These are phyloP conservation scores for Ailurus styani DNA, from an alignment of 2,113 vertebrate species.

Conservation along the genomic window DNA sequence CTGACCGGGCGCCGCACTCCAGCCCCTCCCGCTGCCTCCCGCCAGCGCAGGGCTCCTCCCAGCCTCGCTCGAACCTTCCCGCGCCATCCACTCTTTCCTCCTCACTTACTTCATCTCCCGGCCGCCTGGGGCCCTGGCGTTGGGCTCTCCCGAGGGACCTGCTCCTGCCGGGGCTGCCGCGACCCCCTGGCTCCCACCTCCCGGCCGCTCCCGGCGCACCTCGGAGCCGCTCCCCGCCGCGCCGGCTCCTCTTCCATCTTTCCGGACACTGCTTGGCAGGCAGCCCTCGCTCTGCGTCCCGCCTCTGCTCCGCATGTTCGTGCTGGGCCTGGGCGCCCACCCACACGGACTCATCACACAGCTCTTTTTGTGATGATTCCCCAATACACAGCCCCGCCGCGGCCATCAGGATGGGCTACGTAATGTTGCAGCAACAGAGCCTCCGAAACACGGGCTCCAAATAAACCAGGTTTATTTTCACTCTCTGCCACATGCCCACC, in stretches of 20 bases:
- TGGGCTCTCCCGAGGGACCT: not conserved
- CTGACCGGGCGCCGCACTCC: not conserved
- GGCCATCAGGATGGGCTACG: not conserved
- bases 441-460: not conserved
- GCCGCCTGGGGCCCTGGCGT: fast-evolving
- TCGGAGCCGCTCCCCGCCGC: not conserved
- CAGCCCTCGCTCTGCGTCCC: not conserved
- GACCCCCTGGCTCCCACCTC: not conserved
- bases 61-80: not conserved
- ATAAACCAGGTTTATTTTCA: not conserved
- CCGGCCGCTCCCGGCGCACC: not conserved
- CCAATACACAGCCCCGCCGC: not conserved
- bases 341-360: not conserved
- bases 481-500: not conserved
- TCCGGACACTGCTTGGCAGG: not conserved
- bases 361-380: not conserved
- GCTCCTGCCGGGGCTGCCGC: not conserved
- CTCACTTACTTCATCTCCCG: not conserved
- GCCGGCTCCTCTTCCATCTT: not conserved
- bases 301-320: not conserved
- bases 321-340: not conserved
- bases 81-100: fast-evolving
- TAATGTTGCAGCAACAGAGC: not conserved
- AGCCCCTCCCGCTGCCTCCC: not conserved
- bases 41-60: not conserved